Evolutionary conservation across 30 jellyfish, hydroid and myxozoan species (phyloP).

Genomic region (Hydractinia symbiolongicarpus): DNA sequence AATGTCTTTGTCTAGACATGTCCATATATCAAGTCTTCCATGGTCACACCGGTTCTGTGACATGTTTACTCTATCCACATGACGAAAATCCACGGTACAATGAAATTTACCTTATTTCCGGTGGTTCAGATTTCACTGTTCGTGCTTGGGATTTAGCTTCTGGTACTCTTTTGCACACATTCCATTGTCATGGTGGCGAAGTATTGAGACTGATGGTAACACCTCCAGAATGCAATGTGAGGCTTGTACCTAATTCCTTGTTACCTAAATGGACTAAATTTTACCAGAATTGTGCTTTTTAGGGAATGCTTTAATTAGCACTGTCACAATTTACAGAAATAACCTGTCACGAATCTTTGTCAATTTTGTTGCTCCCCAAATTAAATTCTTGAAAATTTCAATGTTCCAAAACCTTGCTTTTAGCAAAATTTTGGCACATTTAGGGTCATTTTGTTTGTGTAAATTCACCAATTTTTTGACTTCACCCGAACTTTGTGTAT

Average conservation of each 20-base stretch:
- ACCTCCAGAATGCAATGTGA: constrained; percentile 94
- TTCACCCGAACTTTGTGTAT: too few relatives aligned
- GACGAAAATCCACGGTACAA: constrained; percentile 98
- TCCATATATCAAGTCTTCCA: constrained; percentile 32
- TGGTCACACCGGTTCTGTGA: constrained; percentile 93
- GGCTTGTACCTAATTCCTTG: not conserved
- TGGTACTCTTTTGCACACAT: constrained; percentile 65
- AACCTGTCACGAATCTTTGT: too few relatives aligned
- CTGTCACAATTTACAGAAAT: too few relatives aligned
- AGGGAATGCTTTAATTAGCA: too few relatives aligned
- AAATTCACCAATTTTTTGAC: too few relatives aligned
- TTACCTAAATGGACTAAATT: not conserved
- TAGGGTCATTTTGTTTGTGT: too few relatives aligned
- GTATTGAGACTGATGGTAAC: constrained; percentile 77
- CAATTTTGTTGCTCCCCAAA: too few relatives aligned
- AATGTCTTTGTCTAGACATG: too few relatives aligned
- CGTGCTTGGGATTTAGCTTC: constrained; percentile 86
- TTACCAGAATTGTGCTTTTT: not conserved
- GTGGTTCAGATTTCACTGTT: constrained; percentile 98
- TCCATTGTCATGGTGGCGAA: constrained; percentile 98
- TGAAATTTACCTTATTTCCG: constrained; percentile 79
- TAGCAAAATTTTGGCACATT: too few relatives aligned
- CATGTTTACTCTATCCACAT: constrained; percentile 90
- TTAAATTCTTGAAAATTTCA: too few relatives aligned
- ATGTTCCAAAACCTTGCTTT: too few relatives aligned